Evolutionary conservation across 2,888 invertebrate genomes (phyloP).

Genomic region (Pristionchus fissidentatus): DNA sequence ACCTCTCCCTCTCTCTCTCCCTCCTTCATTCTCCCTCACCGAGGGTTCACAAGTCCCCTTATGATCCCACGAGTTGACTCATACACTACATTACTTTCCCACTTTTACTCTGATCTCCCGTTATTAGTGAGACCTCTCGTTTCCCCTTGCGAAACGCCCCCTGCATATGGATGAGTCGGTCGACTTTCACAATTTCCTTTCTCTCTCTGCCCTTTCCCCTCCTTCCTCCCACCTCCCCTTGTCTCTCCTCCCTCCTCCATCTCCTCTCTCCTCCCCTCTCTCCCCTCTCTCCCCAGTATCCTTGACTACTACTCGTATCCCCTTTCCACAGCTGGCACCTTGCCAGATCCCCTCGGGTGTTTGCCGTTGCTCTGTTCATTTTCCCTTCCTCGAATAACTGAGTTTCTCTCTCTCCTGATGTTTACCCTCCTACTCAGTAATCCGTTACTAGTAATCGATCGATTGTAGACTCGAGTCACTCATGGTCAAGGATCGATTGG

Average conservation of each 20-base stretch:
- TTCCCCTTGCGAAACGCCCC: slow-evolving; percentile 15
- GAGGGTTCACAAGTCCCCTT: slow-evolving; percentile 16
- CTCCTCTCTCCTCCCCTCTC: not conserved
- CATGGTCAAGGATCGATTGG: slow-evolving; percentile 42
- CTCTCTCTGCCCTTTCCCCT: not conserved
- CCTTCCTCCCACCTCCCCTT: not conserved
- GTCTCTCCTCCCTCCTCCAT: too few relatives aligned
- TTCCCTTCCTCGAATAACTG: not conserved
- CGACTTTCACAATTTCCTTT: not conserved
- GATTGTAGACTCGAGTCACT: not conserved
- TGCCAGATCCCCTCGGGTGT: slow-evolving; percentile 45
- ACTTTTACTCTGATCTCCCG: slow-evolving; percentile 71
- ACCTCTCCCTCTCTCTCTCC: slow-evolving; percentile 14
- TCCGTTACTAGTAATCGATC: slow-evolving; percentile 22
- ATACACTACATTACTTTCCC: not conserved
- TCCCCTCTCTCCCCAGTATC: slow-evolving; percentile 3
- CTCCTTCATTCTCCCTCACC: not conserved
- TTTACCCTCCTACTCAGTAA: slow-evolving; percentile 13
- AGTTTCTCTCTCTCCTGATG: slow-evolving; percentile 9
- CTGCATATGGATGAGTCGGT: slow-evolving; percentile 75
- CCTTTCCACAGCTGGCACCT: slow-evolving; percentile 54
- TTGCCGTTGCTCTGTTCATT: not conserved
- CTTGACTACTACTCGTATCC: slow-evolving; percentile 48
- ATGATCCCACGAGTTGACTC: slow-evolving; percentile 6
- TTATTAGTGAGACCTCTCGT: slow-evolving; percentile 47